phyloP scores from a whole-genome alignment of 1,140 invertebrate genomes.

The Hycleus cichorii region DNA sequence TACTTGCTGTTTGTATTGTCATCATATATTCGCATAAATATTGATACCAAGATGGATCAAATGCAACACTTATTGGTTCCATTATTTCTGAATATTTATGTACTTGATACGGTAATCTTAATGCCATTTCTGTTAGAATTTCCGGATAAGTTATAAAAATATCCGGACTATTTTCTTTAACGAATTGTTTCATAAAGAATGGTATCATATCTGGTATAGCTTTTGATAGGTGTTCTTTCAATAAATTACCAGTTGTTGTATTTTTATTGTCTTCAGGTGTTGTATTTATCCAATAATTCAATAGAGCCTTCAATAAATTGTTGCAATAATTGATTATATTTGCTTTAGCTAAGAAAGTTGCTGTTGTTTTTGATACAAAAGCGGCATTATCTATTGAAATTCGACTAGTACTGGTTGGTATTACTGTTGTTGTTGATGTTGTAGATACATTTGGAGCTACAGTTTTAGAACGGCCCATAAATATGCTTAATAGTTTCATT shows the following conservation, averaged over 20 bases:
- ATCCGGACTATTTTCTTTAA: conserved; percentile 80
- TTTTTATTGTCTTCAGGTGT: conserved; percentile 41
- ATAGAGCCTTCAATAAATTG: conserved; percentile 65
- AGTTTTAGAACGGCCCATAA: conserved; percentile 70
- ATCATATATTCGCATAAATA: conserved; percentile 96
- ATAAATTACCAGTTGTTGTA: conserved; percentile 50
- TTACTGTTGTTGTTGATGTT: conserved; percentile 2
- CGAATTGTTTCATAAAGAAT: conserved; percentile 89
- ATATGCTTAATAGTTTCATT: conserved; percentile 68
- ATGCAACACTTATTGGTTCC: conserved; percentile 46
- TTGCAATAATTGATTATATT: conserved; percentile 79
- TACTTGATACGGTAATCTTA: conserved; percentile 91
- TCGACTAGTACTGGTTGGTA: conserved; percentile 23
- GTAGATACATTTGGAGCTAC: conserved; percentile 14
- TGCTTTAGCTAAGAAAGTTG: conserved; percentile 66
- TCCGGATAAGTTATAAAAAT: conserved; percentile 92
- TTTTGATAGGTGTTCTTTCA: conserved; percentile 74
- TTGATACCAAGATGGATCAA: conserved; percentile 63
- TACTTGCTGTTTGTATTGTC: conserved; percentile 73
- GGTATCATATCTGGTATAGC: conserved; percentile 90
- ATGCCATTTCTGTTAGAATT: conserved; percentile 88
- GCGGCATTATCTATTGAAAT: conserved; percentile 53
- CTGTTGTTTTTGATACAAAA: conserved; percentile 68
- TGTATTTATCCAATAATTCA: conserved; percentile 70
- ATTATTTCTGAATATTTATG: conserved; percentile 62